A percentile compares a stretch with the other conserved stretches of the same genome.
Conservation (phyloP, 2,113 vertebrate species). For the Terrapene triunguis region DNA sequence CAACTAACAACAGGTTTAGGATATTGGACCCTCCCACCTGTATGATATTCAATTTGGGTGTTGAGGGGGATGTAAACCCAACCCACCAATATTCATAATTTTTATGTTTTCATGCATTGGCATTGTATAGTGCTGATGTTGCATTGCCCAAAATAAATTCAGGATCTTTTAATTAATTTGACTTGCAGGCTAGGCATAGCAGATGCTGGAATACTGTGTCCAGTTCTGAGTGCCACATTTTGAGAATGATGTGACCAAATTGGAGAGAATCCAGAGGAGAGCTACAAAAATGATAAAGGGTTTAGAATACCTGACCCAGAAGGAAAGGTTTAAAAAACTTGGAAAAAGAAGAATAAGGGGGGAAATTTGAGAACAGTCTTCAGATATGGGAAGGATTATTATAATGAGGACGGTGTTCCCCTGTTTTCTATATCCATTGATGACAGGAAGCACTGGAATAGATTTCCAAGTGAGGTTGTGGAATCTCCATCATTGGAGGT, state of each 20-base stretch:
- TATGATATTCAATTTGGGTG: slow-evolving; percentile 19
- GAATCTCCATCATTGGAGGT: background rate
- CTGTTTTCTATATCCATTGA: background rate
- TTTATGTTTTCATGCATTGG: slow-evolving; percentile 12
- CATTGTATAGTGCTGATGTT: background rate
- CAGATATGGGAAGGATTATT: background rate
- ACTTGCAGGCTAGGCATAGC: background rate
- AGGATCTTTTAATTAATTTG: background rate
- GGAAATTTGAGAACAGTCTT: background rate
- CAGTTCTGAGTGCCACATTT: background rate
- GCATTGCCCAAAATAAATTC: background rate
- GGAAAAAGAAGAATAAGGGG: background rate
- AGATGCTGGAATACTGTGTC: background rate
- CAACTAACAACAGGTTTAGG: slow-evolving; percentile 16
- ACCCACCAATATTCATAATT: rapidly evolving
- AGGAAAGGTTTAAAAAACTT: background rate
- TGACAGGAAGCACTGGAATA: background rate
- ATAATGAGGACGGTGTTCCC: background rate
- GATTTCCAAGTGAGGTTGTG: background rate
- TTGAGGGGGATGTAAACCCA: background rate
- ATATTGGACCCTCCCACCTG: slow-evolving; percentile 21
- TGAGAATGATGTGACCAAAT: background rate
- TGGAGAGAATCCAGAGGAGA: background rate
- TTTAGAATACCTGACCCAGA: background rate
- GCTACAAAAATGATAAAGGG: background rate